Evolutionary conservation across 2,113 vertebrate species (phyloP).

Genomic region (Syngnathus typhle): DNA sequence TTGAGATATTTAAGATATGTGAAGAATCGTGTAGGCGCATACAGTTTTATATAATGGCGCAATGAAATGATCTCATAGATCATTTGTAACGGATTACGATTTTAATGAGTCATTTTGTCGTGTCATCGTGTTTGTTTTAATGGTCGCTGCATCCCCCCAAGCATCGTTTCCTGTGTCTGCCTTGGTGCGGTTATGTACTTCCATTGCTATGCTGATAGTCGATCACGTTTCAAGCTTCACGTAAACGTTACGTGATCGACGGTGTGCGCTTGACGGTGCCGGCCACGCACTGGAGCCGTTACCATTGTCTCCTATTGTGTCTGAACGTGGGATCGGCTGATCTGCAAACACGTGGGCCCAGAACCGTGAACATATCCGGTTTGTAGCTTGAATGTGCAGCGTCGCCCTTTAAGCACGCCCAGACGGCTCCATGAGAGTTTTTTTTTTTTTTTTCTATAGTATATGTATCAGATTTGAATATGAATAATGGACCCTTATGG

Average conservation of each 20-base stretch:
- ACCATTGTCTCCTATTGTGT: conserved; percentile 63
- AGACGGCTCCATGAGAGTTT: conserved; percentile 23
- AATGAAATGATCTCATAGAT: neutral
- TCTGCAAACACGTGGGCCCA: conserved; percentile 61
- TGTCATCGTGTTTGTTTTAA: neutral
- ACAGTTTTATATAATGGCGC: neutral
- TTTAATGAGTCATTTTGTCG: neutral
- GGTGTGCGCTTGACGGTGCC: neutral
- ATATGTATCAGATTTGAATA: neutral
- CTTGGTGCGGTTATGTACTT: neutral
- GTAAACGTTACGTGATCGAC: neutral
- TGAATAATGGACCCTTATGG: neutral
- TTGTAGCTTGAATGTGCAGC: conserved; percentile 13
- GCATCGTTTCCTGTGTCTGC: neutral
- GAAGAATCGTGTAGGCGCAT: neutral
- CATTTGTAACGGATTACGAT: neutral
- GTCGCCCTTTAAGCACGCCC: conserved; percentile 20
- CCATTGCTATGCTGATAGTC: neutral
- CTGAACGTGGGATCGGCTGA: conserved; percentile 37
- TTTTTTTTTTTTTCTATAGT: neutral
- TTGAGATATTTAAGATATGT: neutral
- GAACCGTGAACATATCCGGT: conserved; percentile 54
- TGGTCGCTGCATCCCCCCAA: neutral
- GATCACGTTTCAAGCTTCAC: neutral
- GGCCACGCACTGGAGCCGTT: neutral